Conservation (phyloP, 2,797 vertebrate genomes). For the Neosilurus hyrtlii region DNA sequence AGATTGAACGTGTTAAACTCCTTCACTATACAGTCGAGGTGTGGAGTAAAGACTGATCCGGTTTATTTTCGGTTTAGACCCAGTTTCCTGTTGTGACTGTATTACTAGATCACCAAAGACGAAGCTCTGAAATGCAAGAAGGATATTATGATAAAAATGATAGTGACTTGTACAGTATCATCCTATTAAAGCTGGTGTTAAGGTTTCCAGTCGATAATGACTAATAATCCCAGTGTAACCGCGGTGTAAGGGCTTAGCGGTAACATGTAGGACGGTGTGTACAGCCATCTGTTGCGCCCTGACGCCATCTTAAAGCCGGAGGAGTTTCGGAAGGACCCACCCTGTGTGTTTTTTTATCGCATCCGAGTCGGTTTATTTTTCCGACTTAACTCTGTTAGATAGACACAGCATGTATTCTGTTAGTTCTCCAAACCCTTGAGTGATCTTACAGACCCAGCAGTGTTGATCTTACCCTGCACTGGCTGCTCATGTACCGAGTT, state of each 20-base stretch:
- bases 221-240: background rate
- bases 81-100: background rate
- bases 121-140: background rate
- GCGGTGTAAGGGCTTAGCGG: background rate
- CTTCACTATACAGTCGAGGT: too few species aligned
- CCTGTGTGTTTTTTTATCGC: constrained; percentile 50
- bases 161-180: background rate
- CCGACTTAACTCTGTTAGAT: background rate
- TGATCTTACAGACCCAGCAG: background rate
- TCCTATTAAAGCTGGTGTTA: background rate
- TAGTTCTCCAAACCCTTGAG: background rate
- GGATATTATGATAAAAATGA: background rate
- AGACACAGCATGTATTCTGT: background rate
- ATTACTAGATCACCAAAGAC: background rate
- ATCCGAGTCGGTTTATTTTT: background rate
- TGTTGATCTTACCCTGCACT: background rate
- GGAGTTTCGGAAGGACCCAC: constrained; percentile 62
- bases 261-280: background rate
- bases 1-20: background rate
- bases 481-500: background rate
- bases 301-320: constrained; percentile 74
- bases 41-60: background rate
- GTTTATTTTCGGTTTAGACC: background rate
- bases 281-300: constrained; percentile 77
- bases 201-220: background rate